These are phyloP conservation scores for Aurelia coerulea DNA, from an alignment of 30 jellyfish, hydroid and myxozoan genomes.

Conservation along the genomic window DNA sequence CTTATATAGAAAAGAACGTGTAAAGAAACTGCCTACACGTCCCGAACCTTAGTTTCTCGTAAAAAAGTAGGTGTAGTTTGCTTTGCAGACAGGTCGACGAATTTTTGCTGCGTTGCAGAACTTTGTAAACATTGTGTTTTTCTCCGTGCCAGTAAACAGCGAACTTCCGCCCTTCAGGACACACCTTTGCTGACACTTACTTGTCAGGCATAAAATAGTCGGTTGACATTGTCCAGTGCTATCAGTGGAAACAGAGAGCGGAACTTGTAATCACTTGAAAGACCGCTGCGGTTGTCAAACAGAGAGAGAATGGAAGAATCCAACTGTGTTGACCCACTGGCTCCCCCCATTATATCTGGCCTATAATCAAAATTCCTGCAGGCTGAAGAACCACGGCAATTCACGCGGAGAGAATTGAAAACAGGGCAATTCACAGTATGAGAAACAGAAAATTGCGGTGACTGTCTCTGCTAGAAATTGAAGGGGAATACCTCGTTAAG, in stretches of 20 bases:
- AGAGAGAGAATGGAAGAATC: slow-evolving; percentile 4
- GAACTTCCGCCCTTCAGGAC: too few species aligned
- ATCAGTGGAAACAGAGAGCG: slow-evolving; percentile 7
- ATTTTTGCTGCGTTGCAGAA: too few species aligned
- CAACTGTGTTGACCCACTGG: slow-evolving; percentile 66
- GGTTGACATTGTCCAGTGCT: too few species aligned
- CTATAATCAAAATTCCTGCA: slow-evolving; percentile 47
- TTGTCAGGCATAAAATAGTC: too few species aligned
- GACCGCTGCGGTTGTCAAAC: slow-evolving; percentile 35
- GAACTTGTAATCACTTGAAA: slow-evolving; percentile 30
- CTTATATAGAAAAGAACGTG: too few species aligned
- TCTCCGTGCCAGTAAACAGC: too few species aligned
- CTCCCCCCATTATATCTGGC: slow-evolving; percentile 71
- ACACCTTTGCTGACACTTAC: too few species aligned
- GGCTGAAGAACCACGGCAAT: slow-evolving; percentile 54
- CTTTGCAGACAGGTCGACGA: too few species aligned
- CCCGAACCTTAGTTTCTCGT: too few species aligned
- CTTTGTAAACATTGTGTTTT: too few species aligned
- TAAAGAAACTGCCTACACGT: too few species aligned
- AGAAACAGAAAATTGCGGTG: slow-evolving; percentile 66
- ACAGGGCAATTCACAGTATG: slow-evolving; percentile 82
- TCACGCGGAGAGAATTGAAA: slow-evolving; percentile 65
- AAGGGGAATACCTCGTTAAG: slow-evolving; percentile 80
- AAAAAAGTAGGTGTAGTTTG: too few species aligned
- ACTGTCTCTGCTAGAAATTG: slow-evolving; percentile 57